These are phyloP conservation scores for Melanotaenia pygmaea DNA, from an alignment of 2,797 vertebrate species.

Conservation along the genomic window DNA sequence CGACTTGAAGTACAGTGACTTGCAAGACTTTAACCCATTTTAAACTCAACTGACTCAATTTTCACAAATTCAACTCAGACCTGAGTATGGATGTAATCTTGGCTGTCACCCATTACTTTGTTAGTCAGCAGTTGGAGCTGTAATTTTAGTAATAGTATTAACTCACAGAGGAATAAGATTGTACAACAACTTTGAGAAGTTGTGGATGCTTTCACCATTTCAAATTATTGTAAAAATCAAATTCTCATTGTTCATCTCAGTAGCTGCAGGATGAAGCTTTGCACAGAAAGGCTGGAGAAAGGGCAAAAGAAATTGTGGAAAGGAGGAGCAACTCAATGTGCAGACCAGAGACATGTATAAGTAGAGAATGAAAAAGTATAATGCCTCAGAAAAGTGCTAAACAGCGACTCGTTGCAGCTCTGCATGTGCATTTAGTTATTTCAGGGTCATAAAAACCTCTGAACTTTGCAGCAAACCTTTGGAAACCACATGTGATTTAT, in stretches of 20 bases:
- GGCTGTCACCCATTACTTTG: background rate
- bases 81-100: background rate
- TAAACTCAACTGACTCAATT: background rate
- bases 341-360: background rate
- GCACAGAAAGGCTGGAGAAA: background rate
- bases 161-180: background rate
- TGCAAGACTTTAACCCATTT: background rate
- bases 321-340: background rate
- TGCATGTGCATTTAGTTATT: background rate
- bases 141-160: background rate
- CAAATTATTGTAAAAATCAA: too few species aligned
- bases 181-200: background rate
- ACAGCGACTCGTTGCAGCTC: background rate
- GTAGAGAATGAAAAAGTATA: background rate
- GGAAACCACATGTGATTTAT: background rate
- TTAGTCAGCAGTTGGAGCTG: background rate
- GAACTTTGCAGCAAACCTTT: background rate
- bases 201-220: background rate
- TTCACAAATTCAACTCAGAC: background rate
- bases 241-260: background rate
- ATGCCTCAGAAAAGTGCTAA: background rate
- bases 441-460: background rate
- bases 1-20: background rate
- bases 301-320: background rate
- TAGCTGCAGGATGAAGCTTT: background rate